phyloP scores from a whole-genome alignment of 2,113 vertebrate species.

The Pollachius pollachius region DNA sequence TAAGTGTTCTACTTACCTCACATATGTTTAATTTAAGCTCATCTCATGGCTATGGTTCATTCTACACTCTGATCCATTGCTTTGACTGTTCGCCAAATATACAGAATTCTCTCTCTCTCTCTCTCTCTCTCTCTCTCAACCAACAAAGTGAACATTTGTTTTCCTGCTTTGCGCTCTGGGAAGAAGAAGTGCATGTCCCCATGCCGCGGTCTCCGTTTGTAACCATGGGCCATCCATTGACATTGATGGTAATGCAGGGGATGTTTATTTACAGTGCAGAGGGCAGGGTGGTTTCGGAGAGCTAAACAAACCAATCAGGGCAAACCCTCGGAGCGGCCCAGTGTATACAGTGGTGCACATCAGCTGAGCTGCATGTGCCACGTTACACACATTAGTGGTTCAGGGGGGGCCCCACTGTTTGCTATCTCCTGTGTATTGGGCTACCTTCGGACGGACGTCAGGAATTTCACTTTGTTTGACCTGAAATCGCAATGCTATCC shows the following conservation, averaged over 20 bases:
- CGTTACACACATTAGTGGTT: constrained; percentile 54
- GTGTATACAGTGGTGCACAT: constrained; percentile 44
- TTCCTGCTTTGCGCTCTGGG: too few species aligned
- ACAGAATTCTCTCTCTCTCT: too few species aligned
- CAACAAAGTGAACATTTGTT: too few species aligned
- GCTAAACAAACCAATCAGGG: constrained; percentile 69
- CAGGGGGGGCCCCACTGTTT: constrained; percentile 33
- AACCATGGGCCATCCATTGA: constrained; percentile 24
- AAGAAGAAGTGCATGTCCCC: constrained; percentile 28
- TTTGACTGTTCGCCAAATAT: too few species aligned
- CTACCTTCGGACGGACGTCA: constrained; percentile 45
- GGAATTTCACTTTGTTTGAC: constrained; percentile 38
- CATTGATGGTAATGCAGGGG: constrained; percentile 17
- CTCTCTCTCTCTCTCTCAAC: not conserved
- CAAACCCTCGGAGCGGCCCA: constrained; percentile 41
- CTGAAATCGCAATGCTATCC: constrained; percentile 30
- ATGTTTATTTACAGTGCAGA: constrained; percentile 56
- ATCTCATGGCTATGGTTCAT: not conserved
- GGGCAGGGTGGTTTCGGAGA: constrained; percentile 46
- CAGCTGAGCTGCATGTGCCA: constrained; percentile 26
- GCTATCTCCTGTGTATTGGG: constrained; percentile 55
- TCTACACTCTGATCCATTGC: not conserved
- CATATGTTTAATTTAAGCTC: not conserved
- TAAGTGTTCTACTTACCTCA: not conserved
- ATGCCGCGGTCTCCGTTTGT: constrained; percentile 18